Conservation (phyloP, 35 echinoderm and acorn worm genomes). For the Lytechinus pictus region DNA sequence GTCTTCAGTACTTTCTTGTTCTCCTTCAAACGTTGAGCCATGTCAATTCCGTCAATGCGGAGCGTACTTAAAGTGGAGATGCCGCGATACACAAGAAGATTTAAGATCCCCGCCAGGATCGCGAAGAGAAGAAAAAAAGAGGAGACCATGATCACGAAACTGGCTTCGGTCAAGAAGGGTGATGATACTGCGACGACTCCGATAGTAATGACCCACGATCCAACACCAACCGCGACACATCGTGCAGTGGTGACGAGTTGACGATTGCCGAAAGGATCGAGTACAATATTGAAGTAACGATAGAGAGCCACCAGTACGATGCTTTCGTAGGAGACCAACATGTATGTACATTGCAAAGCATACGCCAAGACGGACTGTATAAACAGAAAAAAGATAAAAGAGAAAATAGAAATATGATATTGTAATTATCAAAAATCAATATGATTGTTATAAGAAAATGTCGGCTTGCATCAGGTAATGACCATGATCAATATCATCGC, state of each 20-base stretch:
- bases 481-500: no score
- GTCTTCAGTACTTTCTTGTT: not conserved
- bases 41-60: not conserved
- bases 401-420: no score
- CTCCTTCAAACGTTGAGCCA: not conserved
- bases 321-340: slow-evolving; percentile 8
- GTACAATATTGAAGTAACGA: not conserved
- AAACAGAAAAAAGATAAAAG: not conserved
- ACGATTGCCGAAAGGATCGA: not conserved
- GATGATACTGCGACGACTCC: not conserved
- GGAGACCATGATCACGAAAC: not conserved
- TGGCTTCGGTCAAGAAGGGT: not conserved
- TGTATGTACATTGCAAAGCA: not conserved
- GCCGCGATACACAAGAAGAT: not conserved
- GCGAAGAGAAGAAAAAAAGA: not conserved
- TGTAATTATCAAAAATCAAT: no score
- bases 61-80: not conserved
- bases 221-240: not conserved
- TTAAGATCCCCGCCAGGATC: not conserved
- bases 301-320: not conserved
- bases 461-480: no score
- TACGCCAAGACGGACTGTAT: not conserved
- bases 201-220: not conserved
- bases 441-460: no score
- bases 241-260: not conserved